Evolutionary conservation across 2,113 vertebrate species (phyloP), one percentile per base, ranked within the genome.

Genomic region (Pseudolaguvia tuberculata): DNA sequence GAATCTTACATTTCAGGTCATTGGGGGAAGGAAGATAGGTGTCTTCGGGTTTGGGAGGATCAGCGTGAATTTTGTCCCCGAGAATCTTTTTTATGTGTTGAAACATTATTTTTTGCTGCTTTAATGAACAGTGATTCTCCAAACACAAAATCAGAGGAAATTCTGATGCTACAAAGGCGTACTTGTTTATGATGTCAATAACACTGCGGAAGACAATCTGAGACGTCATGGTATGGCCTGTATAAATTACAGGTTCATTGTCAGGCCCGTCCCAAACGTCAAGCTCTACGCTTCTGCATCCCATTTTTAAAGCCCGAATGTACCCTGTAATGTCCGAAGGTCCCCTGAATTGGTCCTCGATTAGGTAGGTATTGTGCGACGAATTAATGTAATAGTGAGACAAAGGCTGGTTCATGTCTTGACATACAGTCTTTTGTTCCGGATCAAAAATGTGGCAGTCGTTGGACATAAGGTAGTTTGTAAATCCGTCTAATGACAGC

Each of bases 341-440:
- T 56, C 97, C 97, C 81, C 94, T 89, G 84, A 99, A 98, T 83
- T 99, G 97, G 84, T 99, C 97, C 82, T 99, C 97, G 85, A 98
- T 98, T 87, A 99, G 91, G 84, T 99, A 99, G 0, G 97, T 99
- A 68, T 99, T 99, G 84, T 99, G 97, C 82, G 96, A 98, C 15
- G 95, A 91, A 76, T 98, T 99, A 81, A 99, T 98, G 86, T 95
- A 99, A 86, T 99, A 99, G 89, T 99, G 97, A 79, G 97, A 96
- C 80, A 99, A 79, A 10, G 97, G 93, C 50, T 98, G 97, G 77
- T 91, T 95, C 96, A 99, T 98, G 81, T 98, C 97, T 85, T 99
- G 97, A 81, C 96, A 98, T 12, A 96, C 93, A 0, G 90, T 93
- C 89, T 97, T 97, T 72, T 99, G 96, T 74, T 98, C 96, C 0